A percentile compares a stretch with the other conserved stretches of the same genome.
These are phyloP conservation scores for Lycopodina hypogea DNA, from an alignment of 37 sponge, comb jelly and placozoan species.

Conservation along the genomic window DNA sequence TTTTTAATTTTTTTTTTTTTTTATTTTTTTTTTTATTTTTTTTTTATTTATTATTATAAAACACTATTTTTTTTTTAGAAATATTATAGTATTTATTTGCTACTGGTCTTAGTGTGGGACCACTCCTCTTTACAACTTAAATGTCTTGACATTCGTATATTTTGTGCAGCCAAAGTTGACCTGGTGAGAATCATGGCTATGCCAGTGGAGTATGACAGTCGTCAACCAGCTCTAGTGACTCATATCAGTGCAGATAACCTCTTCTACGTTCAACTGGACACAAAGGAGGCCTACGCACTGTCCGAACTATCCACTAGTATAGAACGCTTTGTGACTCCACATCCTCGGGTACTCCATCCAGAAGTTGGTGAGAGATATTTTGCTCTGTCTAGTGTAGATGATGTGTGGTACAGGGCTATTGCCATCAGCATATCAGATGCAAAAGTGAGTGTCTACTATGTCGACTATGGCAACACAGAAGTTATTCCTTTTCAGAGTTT, in stretches of 20 bases:
- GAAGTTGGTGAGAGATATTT: slow-evolving; percentile 23
- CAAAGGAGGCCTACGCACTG: slow-evolving; percentile 52
- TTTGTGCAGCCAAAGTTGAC: neutral
- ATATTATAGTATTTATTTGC: too few species aligned
- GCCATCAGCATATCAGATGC: neutral
- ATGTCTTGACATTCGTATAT: too few species aligned
- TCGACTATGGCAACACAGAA: slow-evolving; percentile 80
- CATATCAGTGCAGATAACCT: slow-evolving; percentile 14
- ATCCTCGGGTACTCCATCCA: neutral
- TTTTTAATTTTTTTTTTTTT: too few species aligned
- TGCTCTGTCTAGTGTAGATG: slow-evolving; percentile 33
- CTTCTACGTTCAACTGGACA: slow-evolving; percentile 68
- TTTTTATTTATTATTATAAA: too few species aligned
- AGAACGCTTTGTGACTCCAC: neutral
- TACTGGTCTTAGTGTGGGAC: too few species aligned
- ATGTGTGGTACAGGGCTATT: slow-evolving; percentile 50
- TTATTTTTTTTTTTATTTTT: too few species aligned
- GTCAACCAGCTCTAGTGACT: slow-evolving; percentile 31
- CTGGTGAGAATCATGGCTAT: slow-evolving; percentile 6
- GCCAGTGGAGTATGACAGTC: slow-evolving; percentile 3
- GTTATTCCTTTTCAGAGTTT: slow-evolving; percentile 12
- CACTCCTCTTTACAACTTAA: too few species aligned
- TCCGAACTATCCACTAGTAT: slow-evolving; percentile 39
- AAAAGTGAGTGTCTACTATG: slow-evolving; percentile 38
- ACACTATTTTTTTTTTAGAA: too few species aligned